Evolutionary conservation across 2,113 vertebrate genomes (phyloP).

Genomic region (Protobothrops mucrosquamatus): DNA sequence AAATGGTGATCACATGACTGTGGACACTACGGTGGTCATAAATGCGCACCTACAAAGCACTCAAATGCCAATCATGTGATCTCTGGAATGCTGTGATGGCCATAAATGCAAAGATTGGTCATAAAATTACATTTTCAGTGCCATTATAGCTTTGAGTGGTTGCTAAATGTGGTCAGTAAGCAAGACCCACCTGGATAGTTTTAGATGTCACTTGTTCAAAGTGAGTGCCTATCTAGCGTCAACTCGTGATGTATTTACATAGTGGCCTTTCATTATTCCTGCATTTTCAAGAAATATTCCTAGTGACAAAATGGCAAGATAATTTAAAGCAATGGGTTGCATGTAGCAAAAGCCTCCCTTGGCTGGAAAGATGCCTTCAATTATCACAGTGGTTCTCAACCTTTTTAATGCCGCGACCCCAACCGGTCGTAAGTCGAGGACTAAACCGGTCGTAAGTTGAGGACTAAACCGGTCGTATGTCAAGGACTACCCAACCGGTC

Average conservation of each 20-base stretch:
- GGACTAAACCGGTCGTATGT: no score
- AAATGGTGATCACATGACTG: neutral
- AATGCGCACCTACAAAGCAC: neutral
- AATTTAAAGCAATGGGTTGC: neutral
- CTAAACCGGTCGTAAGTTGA: no score
- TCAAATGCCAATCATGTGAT: no score
- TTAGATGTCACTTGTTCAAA: neutral
- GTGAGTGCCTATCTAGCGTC: neutral
- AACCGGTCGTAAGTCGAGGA: no score
- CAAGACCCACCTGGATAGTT: neutral
- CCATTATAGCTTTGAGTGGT: neutral
- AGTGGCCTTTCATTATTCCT: neutral
- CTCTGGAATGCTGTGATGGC: neutral
- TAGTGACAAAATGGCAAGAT: neutral
- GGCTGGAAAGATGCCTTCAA: neutral
- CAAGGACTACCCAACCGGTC: no score
- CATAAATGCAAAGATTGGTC: neutral
- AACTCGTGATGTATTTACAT: neutral
- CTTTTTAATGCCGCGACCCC: no score
- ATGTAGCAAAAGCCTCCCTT: neutral
- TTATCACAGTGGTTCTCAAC: no score
- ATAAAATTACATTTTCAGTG: neutral
- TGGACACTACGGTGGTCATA: neutral
- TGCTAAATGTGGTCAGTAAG: neutral
- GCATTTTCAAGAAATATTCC: neutral